Evolutionary conservation across 2,888 invertebrate species (phyloP).

Genomic region (Chloroclysta siterata): DNA sequence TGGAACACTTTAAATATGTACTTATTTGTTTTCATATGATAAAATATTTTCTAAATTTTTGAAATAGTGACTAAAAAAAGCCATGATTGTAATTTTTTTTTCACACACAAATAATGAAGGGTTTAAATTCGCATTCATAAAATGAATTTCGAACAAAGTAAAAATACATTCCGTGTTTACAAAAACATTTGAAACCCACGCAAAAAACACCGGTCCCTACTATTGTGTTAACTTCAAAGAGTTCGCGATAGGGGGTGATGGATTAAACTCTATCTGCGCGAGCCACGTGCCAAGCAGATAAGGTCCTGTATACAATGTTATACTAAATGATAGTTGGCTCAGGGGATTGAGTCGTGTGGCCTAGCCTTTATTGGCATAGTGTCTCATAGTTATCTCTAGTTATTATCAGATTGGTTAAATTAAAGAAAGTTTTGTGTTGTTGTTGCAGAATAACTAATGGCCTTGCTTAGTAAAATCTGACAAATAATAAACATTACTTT

Average conservation of each 20-base stretch:
- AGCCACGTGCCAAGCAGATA: slow-evolving; percentile 73
- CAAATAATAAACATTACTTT: too few species aligned
- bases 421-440: slow-evolving; percentile 2
- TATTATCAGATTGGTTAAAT: slow-evolving; percentile 5
- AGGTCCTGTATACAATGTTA: slow-evolving; percentile 46
- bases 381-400: slow-evolving; percentile 14
- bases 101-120: too few species aligned
- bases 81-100: too few species aligned
- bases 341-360: slow-evolving; percentile 54
- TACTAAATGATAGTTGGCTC: slow-evolving; percentile 59
- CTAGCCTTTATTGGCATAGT: slow-evolving; percentile 31
- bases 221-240: slow-evolving; percentile 74
- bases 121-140: too few species aligned
- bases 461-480: too few species aligned
- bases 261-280: slow-evolving; percentile 70
- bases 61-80: too few species aligned
- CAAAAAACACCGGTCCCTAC: slow-evolving; percentile 47
- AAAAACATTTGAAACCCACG: slow-evolving; percentile 41
- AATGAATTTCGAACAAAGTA: neutral
- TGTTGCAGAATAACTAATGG: neutral
- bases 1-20: too few species aligned
- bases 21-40: too few species aligned
- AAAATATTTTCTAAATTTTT: too few species aligned
- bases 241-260: slow-evolving; percentile 67
- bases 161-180: slow-evolving; percentile 4